Evolutionary conservation across 2,797 vertebrate species (phyloP).

Genomic region (Gymnoscopelus microlampas): DNA sequence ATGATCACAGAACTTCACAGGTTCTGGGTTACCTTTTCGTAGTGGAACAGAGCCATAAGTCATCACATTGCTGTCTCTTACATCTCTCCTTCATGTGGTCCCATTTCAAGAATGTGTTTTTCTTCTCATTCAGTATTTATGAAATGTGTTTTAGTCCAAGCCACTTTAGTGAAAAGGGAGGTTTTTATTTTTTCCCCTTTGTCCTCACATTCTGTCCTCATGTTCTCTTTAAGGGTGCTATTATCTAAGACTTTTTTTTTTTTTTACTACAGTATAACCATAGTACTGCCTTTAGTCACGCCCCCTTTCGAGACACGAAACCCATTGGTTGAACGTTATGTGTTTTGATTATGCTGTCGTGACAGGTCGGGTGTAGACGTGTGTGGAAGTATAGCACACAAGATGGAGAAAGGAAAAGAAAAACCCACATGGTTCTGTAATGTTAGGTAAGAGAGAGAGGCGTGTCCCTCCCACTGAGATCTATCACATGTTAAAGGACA

Average conservation of each 20-base stretch:
- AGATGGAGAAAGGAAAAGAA: background rate
- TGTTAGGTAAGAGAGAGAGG: conserved; percentile 1
- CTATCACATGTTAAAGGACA: too few species aligned
- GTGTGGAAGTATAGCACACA: background rate
- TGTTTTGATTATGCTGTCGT: background rate
- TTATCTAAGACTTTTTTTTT: conserved; percentile 22
- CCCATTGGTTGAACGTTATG: background rate
- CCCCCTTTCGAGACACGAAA: background rate
- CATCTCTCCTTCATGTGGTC: conserved; percentile 39
- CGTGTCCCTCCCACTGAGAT: conserved; percentile 18
- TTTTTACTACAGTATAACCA: background rate
- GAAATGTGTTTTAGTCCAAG: conserved; percentile 21
- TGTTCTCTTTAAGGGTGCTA: conserved; percentile 56
- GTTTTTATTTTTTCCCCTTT: conserved; percentile 12
- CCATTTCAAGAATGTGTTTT: conserved; percentile 29
- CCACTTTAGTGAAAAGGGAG: conserved; percentile 52
- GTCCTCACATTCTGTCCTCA: conserved; percentile 6
- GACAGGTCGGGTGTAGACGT: background rate
- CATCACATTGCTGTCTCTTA: conserved; percentile 36
- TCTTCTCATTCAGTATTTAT: conserved; percentile 4
- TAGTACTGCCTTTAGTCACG: conserved; percentile 38
- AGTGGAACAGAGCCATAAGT: background rate
- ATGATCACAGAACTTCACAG: too few species aligned
- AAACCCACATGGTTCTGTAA: background rate
- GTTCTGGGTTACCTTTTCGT: too few species aligned